phyloP scores from a whole-genome alignment of 2,888 invertebrate genomes.

The Epiblema foenella region DNA sequence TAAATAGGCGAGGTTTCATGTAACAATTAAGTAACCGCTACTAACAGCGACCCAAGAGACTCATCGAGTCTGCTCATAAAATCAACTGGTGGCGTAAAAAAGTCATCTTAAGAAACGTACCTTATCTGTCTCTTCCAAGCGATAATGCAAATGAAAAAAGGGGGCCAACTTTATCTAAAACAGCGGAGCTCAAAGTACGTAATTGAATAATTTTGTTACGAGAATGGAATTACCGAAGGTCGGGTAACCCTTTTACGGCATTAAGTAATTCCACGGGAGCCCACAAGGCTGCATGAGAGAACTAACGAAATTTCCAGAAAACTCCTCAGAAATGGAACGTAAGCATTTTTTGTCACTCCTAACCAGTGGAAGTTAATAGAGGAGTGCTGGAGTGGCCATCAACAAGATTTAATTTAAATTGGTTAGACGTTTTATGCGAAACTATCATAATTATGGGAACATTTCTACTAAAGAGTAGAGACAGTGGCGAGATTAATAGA shows the following conservation, averaged over 20 bases:
- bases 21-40: constrained; percentile 21
- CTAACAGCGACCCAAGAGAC: neutral
- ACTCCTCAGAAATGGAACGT: constrained; percentile 17
- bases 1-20: neutral
- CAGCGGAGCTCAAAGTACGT: constrained; percentile 63
- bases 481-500: neutral
- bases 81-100: constrained; percentile 35
- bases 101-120: constrained; percentile 33
- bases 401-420: constrained; percentile 31
- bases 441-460: constrained; percentile 1
- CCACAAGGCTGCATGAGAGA: constrained; percentile 28
- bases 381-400: constrained; percentile 12
- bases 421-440: constrained; percentile 8
- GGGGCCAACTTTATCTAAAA: constrained; percentile 63
- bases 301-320: constrained; percentile 29
- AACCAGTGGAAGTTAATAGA: constrained; percentile 29
- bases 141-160: constrained; percentile 70
- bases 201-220: constrained; percentile 77
- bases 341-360: constrained; percentile 38
- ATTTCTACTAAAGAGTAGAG: neutral
- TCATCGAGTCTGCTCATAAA: constrained; percentile 27
- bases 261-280: constrained; percentile 58
- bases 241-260: constrained; percentile 60
- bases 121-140: constrained; percentile 32
- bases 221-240: constrained; percentile 61